Base-by-base conservation (phyloP, 2,888 invertebrate genomes). In the Syritta pipiens region DNA sequence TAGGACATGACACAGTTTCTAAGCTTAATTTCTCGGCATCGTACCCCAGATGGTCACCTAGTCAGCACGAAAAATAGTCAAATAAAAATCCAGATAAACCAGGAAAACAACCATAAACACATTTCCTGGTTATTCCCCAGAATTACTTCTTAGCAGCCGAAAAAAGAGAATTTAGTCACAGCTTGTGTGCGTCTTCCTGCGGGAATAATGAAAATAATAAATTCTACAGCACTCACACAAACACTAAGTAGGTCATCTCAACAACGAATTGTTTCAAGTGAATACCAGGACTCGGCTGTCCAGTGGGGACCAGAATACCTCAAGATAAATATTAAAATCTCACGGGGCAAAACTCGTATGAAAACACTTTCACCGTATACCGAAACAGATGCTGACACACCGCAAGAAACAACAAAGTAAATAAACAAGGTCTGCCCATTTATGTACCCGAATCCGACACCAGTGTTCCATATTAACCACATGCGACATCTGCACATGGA, bases 361-460 rank as follows among this genome's bases (percentile, higher is more conserved):
- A 76, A 76, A 76, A 76, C 76, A 76, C 76, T 76, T 76, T 76
- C 76, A 46, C 76, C 71, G 3, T 59, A 28, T 49, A 69, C 42
- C 22, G 30, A 62, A 57, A 26, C 19, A 17, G 14, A 42, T n/a
- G 7, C 17, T 17, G 19, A 37, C 37, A n/a, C 37, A 48, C 12
- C 6, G 14, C 28, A 63, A n/a, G 37, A 37, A 42, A 19, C 30
- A 44, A 14, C 12, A 12, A 6, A 10, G 19, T 12, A 9, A 35
- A 65, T 14, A 62, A 60, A 55, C 62, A 44, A 42, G 63, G 17
- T 24, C 22, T 75, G 37, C 63, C 71, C 44, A 44, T 71, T 55
- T 44, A 57, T 28, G 55, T 55, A 55, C 14, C 48, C 42, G 35
- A 62, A 63, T 49, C 42, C 20, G 49, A 63, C 35, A 63, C 42